phyloP scores from a whole-genome alignment of 2,113 vertebrate genomes.

The Pseudonaja textilis region DNA sequence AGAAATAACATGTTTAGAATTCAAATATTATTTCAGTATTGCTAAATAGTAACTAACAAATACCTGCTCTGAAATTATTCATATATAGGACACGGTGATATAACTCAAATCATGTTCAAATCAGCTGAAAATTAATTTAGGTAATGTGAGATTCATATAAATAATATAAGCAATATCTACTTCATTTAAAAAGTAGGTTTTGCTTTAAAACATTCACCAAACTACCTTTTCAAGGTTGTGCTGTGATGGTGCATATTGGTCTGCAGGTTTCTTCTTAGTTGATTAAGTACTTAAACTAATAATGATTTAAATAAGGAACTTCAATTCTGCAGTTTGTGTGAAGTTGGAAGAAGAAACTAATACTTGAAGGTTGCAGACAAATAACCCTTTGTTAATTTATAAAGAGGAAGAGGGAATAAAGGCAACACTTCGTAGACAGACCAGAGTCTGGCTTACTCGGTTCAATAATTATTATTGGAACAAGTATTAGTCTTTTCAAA shows the following conservation, averaged over 20 bases:
- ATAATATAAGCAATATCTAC: background rate
- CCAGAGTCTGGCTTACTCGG: background rate
- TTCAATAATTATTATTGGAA: background rate
- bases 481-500: constrained; percentile 1
- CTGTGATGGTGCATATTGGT: background rate
- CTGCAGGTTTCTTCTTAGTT: background rate
- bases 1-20: background rate
- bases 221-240: background rate
- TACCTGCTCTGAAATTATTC: background rate
- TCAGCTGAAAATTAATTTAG: background rate
- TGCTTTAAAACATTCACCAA: background rate
- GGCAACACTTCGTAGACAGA: background rate
- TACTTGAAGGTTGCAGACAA: constrained; percentile 9
- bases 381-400: constrained; percentile 13
- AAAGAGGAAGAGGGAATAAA: background rate
- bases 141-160: background rate
- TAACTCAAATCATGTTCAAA: background rate
- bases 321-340: background rate
- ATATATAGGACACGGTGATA: background rate
- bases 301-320: background rate
- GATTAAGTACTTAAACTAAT: background rate
- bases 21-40: background rate
- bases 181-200: background rate
- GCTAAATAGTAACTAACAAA: background rate
- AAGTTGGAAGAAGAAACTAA: background rate